Percentiles rank a stretch among this genome's conserved stretches.
These are phyloP conservation scores for Frankliniella fusca DNA, from an alignment of 2,888 invertebrate genomes.

Conservation along the genomic window DNA sequence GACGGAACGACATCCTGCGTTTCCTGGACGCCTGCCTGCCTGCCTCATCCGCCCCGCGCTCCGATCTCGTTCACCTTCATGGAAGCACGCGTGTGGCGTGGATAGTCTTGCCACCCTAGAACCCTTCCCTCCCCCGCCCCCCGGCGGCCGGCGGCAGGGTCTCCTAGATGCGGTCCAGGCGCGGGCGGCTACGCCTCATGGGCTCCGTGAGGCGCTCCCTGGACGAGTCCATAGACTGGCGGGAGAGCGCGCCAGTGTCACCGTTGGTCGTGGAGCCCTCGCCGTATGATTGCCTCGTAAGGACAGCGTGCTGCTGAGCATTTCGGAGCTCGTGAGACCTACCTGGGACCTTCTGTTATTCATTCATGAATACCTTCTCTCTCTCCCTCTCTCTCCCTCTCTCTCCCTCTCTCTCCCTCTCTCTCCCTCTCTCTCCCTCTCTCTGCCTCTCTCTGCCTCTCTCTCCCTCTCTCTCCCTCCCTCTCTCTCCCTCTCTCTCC, in stretches of 20 bases:
- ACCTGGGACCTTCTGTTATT: too few species aligned
- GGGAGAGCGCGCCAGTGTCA: background rate
- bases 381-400: slow-evolving; percentile 28
- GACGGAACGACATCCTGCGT: slow-evolving; percentile 34
- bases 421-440: slow-evolving; percentile 7
- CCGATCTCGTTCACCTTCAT: slow-evolving; percentile 43
- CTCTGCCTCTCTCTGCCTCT: slow-evolving; percentile 14
- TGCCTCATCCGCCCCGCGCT: slow-evolving; percentile 46
- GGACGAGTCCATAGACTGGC: slow-evolving; percentile 1
- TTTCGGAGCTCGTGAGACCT: too few species aligned
- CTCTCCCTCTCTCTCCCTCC: background rate
- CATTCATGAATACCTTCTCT: background rate
- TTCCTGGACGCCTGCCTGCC: background rate
- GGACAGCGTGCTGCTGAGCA: background rate
- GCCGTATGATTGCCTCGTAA: slow-evolving; percentile 2
- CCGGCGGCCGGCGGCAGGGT: too few species aligned
- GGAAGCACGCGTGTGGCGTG: background rate
- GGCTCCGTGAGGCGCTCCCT: background rate
- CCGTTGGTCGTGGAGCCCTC: slow-evolving; percentile 1
- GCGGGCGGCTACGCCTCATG: background rate
- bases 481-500: slow-evolving; percentile 19
- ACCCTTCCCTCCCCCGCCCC: slow-evolving; percentile 33
- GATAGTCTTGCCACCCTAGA: slow-evolving; percentile 27
- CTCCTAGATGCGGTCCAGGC: slow-evolving; percentile 1
- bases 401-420: slow-evolving; percentile 15